Evolutionary conservation across 2,113 vertebrate species (phyloP), one percentile per base, ranked within the genome.

Genomic region (Puffinus mauretanicus): DNA sequence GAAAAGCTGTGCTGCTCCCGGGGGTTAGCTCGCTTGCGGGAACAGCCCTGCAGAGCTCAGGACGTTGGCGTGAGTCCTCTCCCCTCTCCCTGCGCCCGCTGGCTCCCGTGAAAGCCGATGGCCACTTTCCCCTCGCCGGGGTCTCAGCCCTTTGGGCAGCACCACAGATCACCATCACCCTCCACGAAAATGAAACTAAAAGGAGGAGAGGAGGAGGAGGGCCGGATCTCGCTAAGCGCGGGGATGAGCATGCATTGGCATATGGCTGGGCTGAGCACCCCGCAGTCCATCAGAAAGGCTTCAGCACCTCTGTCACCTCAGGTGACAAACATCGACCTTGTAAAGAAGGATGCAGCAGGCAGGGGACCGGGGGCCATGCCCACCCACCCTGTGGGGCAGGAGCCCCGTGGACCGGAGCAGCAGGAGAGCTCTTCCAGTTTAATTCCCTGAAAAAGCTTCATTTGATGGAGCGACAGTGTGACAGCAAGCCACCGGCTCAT

Each of bases 111-210:
- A 42, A 82, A 86, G 38, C 32, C 52, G 19, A 2, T 0, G 10
- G 44, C 47, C 32, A 4, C 60, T 18, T 25, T 9, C 10, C 44
- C 14, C 22, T 13, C 3, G 4, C 26, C 0, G 0, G 29, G 54
- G 15, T 65, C 25, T 80, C 60, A 47, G 4, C 20, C 11, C 46
- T 70, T 38, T 2, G 30, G 52, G 85, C 36, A 87, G 73, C 60
- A 4, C 7, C 13, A 17, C 51, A 52, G 36, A 7, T 24, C 42
- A 10, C 36, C 27, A 7, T 9, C 24, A 4, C 4, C 44, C 16
- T 36, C 26, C 67, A 57, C 0, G 4, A 29, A 10, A 22, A 30
- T 0, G 0, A 57, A 78, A 15, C 16, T 4, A 1, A 32, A 52
- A 34, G 7, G 9, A 5, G 25, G 20, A 47, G 64, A 47, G 58